These are phyloP conservation scores for Gisinianus flammeolus DNA, from an alignment of 2,888 invertebrate genomes.

Conservation along the genomic window DNA sequence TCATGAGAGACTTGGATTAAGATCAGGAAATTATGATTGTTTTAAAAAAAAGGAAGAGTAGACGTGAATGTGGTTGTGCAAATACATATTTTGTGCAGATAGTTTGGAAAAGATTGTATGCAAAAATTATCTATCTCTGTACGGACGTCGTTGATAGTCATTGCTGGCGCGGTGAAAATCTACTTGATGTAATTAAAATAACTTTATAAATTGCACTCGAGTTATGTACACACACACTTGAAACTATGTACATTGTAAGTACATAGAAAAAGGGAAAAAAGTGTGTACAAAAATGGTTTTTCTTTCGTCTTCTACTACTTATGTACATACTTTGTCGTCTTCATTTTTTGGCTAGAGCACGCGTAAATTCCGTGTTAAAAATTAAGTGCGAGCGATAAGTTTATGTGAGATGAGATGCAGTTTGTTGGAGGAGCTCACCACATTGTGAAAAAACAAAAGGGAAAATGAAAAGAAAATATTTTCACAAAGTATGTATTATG, in stretches of 20 bases:
- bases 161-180: too few species aligned
- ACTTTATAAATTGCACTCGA: not conserved
- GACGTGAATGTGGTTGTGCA: not conserved
- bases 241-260: not conserved
- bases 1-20: conserved; percentile 9
- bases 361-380: not conserved
- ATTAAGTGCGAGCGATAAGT: not conserved
- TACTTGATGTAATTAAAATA: not conserved
- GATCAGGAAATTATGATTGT: conserved; percentile 17
- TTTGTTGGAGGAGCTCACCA: not conserved
- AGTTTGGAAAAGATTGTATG: too few species aligned
- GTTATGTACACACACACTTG: not conserved
- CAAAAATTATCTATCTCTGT: too few species aligned
- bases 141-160: too few species aligned
- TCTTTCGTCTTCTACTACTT: not conserved
- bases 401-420: not conserved
- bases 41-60: not conserved
- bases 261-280: not conserved
- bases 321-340: too few species aligned
- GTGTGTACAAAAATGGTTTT: not conserved
- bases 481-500: not conserved
- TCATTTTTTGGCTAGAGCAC: not conserved
- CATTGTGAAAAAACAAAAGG: not conserved
- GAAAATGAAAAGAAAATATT: not conserved
- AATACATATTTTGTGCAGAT: too few species aligned